phyloP scores from a whole-genome alignment of 2,113 vertebrate genomes.

The Rhabdomys dilectus region DNA sequence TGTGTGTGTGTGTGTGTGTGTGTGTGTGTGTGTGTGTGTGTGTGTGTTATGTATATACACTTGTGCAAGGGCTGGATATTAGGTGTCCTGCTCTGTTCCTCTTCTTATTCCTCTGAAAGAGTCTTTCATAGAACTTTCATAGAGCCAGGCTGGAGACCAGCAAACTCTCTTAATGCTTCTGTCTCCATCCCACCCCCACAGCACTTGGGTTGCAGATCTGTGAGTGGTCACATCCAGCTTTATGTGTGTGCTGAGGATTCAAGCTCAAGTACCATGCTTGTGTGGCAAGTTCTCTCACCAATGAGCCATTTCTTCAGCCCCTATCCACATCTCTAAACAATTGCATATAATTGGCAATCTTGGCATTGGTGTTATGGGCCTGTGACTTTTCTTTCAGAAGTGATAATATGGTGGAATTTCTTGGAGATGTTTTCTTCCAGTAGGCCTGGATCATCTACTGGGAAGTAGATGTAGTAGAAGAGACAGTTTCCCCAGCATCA shows the following conservation, averaged over 20 bases:
- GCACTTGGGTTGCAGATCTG: background rate
- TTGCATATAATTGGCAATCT: background rate
- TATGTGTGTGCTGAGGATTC: background rate
- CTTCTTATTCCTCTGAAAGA: background rate
- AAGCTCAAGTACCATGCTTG: background rate
- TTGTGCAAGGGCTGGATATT: background rate
- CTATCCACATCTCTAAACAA: background rate
- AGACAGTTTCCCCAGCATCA: background rate
- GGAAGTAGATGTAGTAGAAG: background rate
- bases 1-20: too few relatives aligned
- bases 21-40: too few relatives aligned
- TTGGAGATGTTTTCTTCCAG: background rate
- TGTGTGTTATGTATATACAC: too few relatives aligned
- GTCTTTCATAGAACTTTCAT: background rate
- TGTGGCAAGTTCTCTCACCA: background rate
- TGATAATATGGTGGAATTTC: background rate
- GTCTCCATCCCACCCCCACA: background rate
- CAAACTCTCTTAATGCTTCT: background rate
- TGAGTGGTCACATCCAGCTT: background rate
- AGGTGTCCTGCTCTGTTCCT: background rate
- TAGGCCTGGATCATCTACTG: background rate
- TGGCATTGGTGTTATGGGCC: background rate
- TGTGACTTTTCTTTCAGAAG: slow-evolving; percentile 14
- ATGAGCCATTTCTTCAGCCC: background rate
- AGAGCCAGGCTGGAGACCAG: background rate